Percentiles rank a stretch among this genome's conserved stretches.
phyloP scores from a whole-genome alignment of 2,113 vertebrate species.

The Thomomys bottae region DNA sequence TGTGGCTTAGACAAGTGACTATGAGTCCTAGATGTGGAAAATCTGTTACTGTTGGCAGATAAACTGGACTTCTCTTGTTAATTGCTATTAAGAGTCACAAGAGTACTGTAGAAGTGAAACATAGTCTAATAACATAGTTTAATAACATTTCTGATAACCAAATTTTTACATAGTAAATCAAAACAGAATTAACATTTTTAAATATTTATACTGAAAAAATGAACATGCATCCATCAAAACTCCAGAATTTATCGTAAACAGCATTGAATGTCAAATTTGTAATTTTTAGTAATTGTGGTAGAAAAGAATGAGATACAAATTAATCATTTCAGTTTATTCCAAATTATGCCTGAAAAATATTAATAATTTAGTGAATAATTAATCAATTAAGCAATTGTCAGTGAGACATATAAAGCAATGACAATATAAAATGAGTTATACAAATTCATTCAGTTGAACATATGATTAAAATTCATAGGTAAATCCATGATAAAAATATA shows the following conservation, averaged over 20 bases:
- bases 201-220: background rate
- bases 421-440: background rate
- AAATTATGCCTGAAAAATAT: background rate
- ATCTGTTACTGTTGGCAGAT: background rate
- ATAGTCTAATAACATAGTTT: background rate
- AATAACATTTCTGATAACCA: background rate
- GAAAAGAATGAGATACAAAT: background rate
- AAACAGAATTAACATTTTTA: background rate
- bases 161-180: background rate
- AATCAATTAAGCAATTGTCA: background rate
- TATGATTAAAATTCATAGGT: background rate
- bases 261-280: background rate
- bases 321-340: background rate
- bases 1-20: background rate
- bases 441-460: background rate
- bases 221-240: too few relatives aligned
- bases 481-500: background rate
- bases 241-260: background rate
- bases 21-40: background rate
- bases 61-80: background rate
- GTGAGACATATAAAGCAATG: background rate
- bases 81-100: background rate
- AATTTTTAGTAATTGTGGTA: background rate
- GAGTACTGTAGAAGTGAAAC: background rate
- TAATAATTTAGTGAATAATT: background rate